phyloP scores from a whole-genome alignment of 2,113 vertebrate species.

The Anarrhichthys ocellatus region DNA sequence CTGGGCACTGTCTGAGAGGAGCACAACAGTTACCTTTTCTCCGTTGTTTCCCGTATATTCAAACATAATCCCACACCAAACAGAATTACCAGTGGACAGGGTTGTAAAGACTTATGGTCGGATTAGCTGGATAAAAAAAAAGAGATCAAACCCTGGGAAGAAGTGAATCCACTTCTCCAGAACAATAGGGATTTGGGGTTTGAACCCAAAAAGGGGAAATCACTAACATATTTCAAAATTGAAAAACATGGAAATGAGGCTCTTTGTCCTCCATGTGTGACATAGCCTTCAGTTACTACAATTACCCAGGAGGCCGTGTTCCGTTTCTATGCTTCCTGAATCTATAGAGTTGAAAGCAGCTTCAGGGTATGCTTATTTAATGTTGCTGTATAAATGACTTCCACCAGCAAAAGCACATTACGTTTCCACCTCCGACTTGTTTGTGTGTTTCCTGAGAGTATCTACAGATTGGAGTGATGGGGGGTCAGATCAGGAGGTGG shows the following conservation, averaged over 20 bases:
- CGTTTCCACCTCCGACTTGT: conserved; percentile 7
- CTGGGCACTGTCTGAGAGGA: conserved; percentile 44
- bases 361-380: not conserved
- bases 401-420: not conserved
- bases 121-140: conserved; percentile 65
- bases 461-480: not conserved
- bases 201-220: conserved; percentile 32
- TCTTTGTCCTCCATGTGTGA: conserved; percentile 36
- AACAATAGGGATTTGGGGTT: conserved; percentile 55
- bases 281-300: conserved; percentile 19
- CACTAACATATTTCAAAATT: conserved; percentile 44
- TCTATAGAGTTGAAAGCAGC: conserved; percentile 44
- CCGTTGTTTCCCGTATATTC: conserved; percentile 42
- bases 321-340: conserved; percentile 7
- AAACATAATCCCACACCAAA: conserved; percentile 70
- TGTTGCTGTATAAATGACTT: conserved; percentile 13
- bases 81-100: conserved; percentile 66
- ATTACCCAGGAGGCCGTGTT: conserved; percentile 23
- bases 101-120: conserved; percentile 57
- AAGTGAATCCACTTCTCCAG: conserved; percentile 58
- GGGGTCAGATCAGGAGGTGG: not conserved
- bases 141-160: conserved; percentile 46
- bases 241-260: conserved; percentile 54
- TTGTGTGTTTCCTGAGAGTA: not conserved
- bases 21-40: conserved; percentile 45